These are phyloP conservation scores for Labia minor DNA, from an alignment of 2,888 invertebrate genomes.

Conservation along the genomic window DNA sequence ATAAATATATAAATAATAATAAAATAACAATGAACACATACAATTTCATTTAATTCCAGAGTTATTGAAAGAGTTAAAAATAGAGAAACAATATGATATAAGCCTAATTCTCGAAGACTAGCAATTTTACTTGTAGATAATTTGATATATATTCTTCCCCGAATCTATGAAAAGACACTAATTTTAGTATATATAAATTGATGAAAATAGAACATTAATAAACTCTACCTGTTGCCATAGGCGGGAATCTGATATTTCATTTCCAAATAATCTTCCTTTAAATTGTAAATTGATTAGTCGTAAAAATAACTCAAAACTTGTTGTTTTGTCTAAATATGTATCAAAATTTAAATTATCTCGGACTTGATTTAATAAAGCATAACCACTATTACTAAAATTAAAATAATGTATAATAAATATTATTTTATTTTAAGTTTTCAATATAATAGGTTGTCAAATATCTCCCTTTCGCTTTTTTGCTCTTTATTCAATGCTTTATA, in stretches of 20 bases:
- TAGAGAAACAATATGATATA: slow-evolving; percentile 43
- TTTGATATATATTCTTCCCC: slow-evolving; percentile 48
- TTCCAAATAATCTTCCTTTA: slow-evolving; percentile 23
- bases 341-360: slow-evolving; percentile 28
- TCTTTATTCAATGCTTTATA: too few species aligned
- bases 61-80: slow-evolving; percentile 39
- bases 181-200: slow-evolving; percentile 35
- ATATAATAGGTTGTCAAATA: too few species aligned
- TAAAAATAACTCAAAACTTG: slow-evolving; percentile 29
- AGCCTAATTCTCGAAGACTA: slow-evolving; percentile 43
- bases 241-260: slow-evolving; percentile 24
- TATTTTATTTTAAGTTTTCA: too few species aligned
- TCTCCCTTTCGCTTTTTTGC: too few species aligned
- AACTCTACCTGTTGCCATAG: slow-evolving; percentile 20
- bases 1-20: background rate
- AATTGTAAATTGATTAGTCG: slow-evolving; percentile 27
- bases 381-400: slow-evolving; percentile 30
- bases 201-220: slow-evolving; percentile 23
- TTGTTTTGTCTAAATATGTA: slow-evolving; percentile 32
- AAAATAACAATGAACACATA: slow-evolving; percentile 30
- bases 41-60: slow-evolving; percentile 37
- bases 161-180: slow-evolving; percentile 41
- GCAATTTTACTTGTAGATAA: slow-evolving; percentile 45
- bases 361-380: slow-evolving; percentile 30
- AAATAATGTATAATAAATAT: slow-evolving; percentile 17